phyloP scores from a whole-genome alignment of 2,113 vertebrate genomes.

The Megaleporinus macrocephalus region DNA sequence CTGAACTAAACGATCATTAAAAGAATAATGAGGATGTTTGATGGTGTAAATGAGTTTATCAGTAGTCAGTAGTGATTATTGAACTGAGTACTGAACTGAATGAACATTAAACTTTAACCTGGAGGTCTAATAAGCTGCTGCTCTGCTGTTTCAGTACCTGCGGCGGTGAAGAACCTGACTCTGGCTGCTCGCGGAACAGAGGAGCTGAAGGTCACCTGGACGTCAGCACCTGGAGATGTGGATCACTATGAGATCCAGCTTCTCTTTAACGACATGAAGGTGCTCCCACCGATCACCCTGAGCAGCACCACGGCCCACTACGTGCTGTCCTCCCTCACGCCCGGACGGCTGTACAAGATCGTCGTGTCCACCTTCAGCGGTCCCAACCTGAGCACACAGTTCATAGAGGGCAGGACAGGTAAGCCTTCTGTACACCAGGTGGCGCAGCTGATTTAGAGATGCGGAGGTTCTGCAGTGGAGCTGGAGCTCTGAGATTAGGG shows the following conservation, averaged over 20 bases:
- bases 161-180: slow-evolving; percentile 81
- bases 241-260: slow-evolving; percentile 96
- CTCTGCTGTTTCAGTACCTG: slow-evolving; percentile 81
- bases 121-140: not conserved
- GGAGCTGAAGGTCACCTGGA: slow-evolving; percentile 86
- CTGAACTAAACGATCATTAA: too few relatives aligned
- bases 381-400: slow-evolving; percentile 85
- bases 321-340: slow-evolving; percentile 87
- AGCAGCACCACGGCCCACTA: slow-evolving; percentile 79
- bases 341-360: slow-evolving; percentile 94
- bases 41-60: too few relatives aligned
- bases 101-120: too few relatives aligned
- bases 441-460: too few relatives aligned
- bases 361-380: slow-evolving; percentile 93
- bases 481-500: too few relatives aligned
- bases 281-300: slow-evolving; percentile 90
- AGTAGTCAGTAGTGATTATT: too few relatives aligned
- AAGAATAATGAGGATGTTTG: too few relatives aligned
- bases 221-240: slow-evolving; percentile 85
- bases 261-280: slow-evolving; percentile 95
- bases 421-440: slow-evolving; percentile 10
- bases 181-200: slow-evolving; percentile 81
- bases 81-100: too few relatives aligned
- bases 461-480: too few relatives aligned
- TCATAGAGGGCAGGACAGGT: slow-evolving; percentile 94